phyloP scores from a whole-genome alignment of 2,888 invertebrate genomes.

The Apocheima hispidaria region DNA sequence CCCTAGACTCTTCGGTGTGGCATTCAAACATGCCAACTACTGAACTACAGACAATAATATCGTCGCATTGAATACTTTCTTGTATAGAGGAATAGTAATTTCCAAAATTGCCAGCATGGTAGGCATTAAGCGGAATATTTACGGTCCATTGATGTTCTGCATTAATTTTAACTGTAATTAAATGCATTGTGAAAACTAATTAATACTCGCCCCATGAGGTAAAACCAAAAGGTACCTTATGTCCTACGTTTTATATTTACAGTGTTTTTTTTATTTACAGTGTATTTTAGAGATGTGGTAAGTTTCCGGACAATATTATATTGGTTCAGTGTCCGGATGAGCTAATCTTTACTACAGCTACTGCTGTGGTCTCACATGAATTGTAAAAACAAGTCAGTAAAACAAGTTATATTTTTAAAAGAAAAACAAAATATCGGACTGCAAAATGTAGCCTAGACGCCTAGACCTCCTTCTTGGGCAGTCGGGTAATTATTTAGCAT shows the following conservation, averaged over 20 bases:
- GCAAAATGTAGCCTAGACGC: no score
- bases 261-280: slow-evolving; percentile 12
- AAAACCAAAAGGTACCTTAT: slow-evolving; percentile 30
- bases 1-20: no score
- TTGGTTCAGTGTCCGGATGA: no score
- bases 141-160: slow-evolving; percentile 12
- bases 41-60: neutral
- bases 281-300: slow-evolving; percentile 10
- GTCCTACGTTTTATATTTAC: slow-evolving; percentile 17
- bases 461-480: no score
- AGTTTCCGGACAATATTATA: neutral
- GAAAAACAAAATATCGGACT: no score
- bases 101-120: neutral
- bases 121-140: slow-evolving; percentile 12
- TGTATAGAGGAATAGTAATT: neutral
- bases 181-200: slow-evolving; percentile 51
- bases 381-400: no score
- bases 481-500: no score
- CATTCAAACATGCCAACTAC: no score
- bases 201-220: slow-evolving; percentile 50
- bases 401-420: no score
- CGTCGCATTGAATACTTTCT: neutral
- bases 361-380: neutral
- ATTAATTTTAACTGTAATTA: slow-evolving; percentile 34
- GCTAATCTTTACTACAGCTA: neutral